A percentile compares a stretch with the other conserved stretches of the same genome.
phyloP scores from a whole-genome alignment of 1,140 invertebrate genomes.

The Drosophila mojavensis region DNA sequence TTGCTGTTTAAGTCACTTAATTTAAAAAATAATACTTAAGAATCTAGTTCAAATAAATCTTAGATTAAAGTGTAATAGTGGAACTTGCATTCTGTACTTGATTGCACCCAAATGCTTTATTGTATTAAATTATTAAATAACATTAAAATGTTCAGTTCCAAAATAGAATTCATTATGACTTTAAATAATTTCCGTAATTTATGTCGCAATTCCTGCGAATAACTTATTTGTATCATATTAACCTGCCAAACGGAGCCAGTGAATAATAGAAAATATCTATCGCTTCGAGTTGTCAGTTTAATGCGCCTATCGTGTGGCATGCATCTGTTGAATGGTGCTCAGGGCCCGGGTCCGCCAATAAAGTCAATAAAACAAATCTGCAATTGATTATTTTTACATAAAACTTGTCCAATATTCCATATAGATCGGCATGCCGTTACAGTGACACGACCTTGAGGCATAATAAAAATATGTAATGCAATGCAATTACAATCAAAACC shows the following conservation, averaged over 20 bases:
- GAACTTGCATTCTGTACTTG: too few species aligned
- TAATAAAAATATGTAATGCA: constrained; percentile 74
- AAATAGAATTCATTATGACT: too few species aligned
- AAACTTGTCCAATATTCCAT: constrained; percentile 53
- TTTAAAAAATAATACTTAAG: too few species aligned
- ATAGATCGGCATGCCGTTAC: constrained; percentile 42
- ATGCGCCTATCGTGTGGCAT: constrained; percentile 28
- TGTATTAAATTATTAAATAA: too few species aligned
- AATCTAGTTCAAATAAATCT: too few species aligned
- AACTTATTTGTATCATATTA: constrained; percentile 1
- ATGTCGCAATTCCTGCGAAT: too few species aligned
- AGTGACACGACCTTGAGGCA: constrained; percentile 74
- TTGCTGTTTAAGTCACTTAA: too few species aligned
- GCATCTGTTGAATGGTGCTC: constrained; percentile 27
- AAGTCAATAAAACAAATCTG: constrained; percentile 74
- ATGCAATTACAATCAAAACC: constrained; percentile 78
- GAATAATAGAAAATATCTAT: constrained; percentile 24
- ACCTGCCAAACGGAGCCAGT: background rate
- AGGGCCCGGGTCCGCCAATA: constrained; percentile 47
- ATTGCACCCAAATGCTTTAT: too few species aligned
- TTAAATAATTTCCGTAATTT: too few species aligned
- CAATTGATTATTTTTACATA: constrained; percentile 73
- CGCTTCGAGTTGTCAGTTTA: constrained; percentile 37
- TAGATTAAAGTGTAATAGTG: too few species aligned
- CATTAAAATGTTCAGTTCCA: too few species aligned